These are phyloP conservation scores for Crossaster papposus DNA, from an alignment of 53 echinoderm and acorn worm species.

Conservation along the genomic window DNA sequence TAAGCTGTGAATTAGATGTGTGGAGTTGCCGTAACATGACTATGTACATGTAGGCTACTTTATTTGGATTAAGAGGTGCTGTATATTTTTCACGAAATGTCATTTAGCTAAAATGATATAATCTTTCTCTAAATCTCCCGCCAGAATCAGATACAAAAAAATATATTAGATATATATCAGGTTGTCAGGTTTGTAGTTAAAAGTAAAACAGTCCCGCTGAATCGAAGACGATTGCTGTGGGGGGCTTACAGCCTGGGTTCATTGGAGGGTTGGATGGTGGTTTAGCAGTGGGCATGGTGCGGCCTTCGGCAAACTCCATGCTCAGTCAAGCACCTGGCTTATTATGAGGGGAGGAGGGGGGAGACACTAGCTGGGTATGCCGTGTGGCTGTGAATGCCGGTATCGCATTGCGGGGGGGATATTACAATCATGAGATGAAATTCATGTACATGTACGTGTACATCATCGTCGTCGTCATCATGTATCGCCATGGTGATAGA, in stretches of 20 bases:
- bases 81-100: no score
- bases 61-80: no score
- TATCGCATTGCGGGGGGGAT: slow-evolving; percentile 12
- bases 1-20: no score
- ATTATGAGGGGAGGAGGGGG: slow-evolving; percentile 36
- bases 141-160: not conserved
- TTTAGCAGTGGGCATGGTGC: no score
- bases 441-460: not conserved
- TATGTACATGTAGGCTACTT: no score
- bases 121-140: not conserved
- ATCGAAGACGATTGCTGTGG: not conserved
- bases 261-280: slow-evolving; percentile 5
- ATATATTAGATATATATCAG: not conserved
- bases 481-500: not conserved
- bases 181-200: slow-evolving; percentile 2
- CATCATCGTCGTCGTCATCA: not conserved
- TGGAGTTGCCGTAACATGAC: no score
- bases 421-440: not conserved
- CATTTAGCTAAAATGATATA: not conserved
- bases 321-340: slow-evolving; percentile 28
- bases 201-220: slow-evolving; percentile 8
- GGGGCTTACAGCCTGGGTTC: not conserved
- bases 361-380: slow-evolving; percentile 16
- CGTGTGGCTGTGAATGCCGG: slow-evolving; percentile 29
- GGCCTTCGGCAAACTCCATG: slow-evolving; percentile 25